Evolutionary conservation across 2,797 vertebrate species (phyloP), one percentile per base, ranked within the genome.

Genomic region (Notamacropus eugenii): DNA sequence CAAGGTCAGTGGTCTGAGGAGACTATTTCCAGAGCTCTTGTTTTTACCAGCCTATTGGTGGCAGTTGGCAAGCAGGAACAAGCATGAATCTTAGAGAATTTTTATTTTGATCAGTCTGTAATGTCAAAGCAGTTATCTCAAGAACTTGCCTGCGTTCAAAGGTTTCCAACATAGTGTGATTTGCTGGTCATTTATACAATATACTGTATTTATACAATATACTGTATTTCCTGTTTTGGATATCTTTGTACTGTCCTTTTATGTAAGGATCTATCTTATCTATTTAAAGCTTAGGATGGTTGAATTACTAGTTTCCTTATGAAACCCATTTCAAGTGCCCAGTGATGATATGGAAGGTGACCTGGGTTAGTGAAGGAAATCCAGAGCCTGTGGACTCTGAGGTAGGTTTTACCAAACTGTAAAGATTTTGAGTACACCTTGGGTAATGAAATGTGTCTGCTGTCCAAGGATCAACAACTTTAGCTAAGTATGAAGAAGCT

Each of bases 81-180:
- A 50, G 27, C 40, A 46, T 87, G 22, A 87, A 46, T 96, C 55
- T 94, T 90, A 50, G 40, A 55, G 96, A 40, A 92, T 92, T 95
- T 92, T 74, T 50, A 62, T 92, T 96, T 94, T 91, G 90, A 92
- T 93, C 55, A 57, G 0, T 95, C 57, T 96, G 90, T 50, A 93
- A 24, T 91, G 31, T 94, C 93, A 46, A 92, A 46, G 54, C 82
- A 94, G 57, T 91, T 74, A 4, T 56, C 40, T 92, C 40, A 94
- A 29, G 54, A 95, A 57, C 91, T 96, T 93, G 55, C 87, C 93
- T 54, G 14, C 58, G 74, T n/a, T 62, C n/a, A 54, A n/a, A 92
- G 62, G 34, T 50, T 93, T 50, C 56, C 58, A 67, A 3, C 12
- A 6, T 82, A 40, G 62, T 91, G 5, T 91, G 93, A 92, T 92